Evolutionary conservation across 2,888 invertebrate species (phyloP).

Genomic region (Tribolium freemani): DNA sequence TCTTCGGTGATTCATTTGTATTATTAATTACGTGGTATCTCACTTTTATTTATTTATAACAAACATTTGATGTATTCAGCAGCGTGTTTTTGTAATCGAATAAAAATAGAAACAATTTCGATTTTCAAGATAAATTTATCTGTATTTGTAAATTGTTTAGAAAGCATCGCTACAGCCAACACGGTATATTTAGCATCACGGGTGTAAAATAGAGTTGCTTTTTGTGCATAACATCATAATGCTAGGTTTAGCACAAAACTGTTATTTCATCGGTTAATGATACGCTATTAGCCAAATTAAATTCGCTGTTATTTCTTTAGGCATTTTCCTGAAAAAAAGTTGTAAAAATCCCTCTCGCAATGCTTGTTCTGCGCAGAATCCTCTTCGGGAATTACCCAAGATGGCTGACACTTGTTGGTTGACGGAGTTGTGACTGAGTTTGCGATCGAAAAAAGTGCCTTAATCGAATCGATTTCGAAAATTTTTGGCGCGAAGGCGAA

Average conservation of each 20-base stretch:
- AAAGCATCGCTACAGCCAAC: neutral
- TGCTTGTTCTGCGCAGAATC: constrained; percentile 15
- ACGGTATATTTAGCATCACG: neutral
- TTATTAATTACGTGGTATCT: constrained; percentile 21
- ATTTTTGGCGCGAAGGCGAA: constrained; percentile 47
- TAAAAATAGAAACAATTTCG: constrained; percentile 32
- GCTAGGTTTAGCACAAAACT: neutral
- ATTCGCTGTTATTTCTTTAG: neutral
- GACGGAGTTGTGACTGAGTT: constrained; percentile 57
- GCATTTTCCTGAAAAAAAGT: constrained; percentile 1
- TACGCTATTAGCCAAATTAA: neutral
- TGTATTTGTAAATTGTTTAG: constrained; percentile 23
- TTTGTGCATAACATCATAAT: neutral
- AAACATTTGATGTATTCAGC: constrained; percentile 25
- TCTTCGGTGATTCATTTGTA: constrained; percentile 23
- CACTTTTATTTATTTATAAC: constrained; percentile 34
- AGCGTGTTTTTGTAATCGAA: constrained; percentile 26
- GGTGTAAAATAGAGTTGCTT: neutral
- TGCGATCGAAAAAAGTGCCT: constrained; percentile 60
- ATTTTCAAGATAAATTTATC: constrained; percentile 31
- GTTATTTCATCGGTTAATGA: neutral
- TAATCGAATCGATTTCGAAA: constrained; percentile 54
- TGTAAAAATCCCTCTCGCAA: constrained; percentile 7
- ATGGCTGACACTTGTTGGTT: constrained; percentile 69
- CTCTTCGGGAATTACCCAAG: constrained; percentile 53